phyloP scores from a whole-genome alignment of 2,888 invertebrate genomes.

The Diarsia brunnea region DNA sequence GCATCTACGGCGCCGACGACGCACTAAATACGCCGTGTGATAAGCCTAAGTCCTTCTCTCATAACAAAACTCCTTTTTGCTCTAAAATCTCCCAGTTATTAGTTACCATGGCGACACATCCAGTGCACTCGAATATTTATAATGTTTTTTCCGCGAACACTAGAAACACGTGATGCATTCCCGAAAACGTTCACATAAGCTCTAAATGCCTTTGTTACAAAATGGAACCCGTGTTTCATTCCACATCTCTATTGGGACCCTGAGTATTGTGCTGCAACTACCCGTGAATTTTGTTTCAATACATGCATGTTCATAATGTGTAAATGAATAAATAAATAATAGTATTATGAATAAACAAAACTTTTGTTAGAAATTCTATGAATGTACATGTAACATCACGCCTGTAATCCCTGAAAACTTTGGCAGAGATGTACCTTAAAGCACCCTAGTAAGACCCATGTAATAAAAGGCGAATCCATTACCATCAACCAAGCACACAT shows the following conservation, averaged over 20 bases:
- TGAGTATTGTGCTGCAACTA: neutral
- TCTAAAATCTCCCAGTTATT: neutral
- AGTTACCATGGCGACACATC: neutral
- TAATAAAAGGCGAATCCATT: neutral
- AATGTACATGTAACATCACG: neutral
- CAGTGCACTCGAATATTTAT: conserved; percentile 12
- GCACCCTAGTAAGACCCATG: neutral
- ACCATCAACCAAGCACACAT: neutral
- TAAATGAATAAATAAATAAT: too few relatives aligned
- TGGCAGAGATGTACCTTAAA: neutral
- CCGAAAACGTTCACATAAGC: conserved; percentile 17
- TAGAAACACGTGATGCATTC: conserved; percentile 7
- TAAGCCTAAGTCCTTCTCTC: neutral
- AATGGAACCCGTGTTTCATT: conserved; percentile 35
- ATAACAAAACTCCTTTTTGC: neutral
- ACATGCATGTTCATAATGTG: neutral
- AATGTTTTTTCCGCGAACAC: conserved; percentile 6
- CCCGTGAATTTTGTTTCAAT: neutral
- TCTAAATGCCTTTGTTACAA: conserved; percentile 36
- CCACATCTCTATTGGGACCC: conserved; percentile 1
- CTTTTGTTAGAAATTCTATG: neutral
- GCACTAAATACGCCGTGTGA: too few relatives aligned
- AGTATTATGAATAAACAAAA: neutral
- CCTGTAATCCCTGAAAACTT: neutral
- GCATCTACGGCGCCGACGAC: too few relatives aligned